Base-by-base conservation (phyloP, 2,888 invertebrate species). In the Tetramorium bicarinatum region DNA sequence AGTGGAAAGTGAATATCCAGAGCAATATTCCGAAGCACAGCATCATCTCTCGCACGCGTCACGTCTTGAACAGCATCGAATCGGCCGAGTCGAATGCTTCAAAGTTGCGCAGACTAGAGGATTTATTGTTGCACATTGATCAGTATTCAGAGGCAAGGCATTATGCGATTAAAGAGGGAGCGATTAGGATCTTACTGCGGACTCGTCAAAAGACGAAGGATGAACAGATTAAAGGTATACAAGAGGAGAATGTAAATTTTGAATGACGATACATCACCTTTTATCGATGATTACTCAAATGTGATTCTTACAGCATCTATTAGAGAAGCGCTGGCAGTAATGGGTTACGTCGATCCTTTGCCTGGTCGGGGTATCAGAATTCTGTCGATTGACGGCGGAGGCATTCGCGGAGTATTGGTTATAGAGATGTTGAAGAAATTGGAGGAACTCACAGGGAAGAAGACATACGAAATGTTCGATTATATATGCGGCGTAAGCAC, bases 331-430 rank as follows among this genome's bases (percentile, higher is more conserved):
- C 94, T 97, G 93, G 96, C 97, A 0, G 94, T 98, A 83, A 94
- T 98, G 88, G 98, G 98, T 0, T 96, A 97, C 93, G 94, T 96
- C 0, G 96, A 96, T 67, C 97, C 97, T 7, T 95, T 97, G 6
- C 96, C 96, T 82, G 96, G 97, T 0, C 95, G 96, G 44, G 98
- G 99, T 0, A 97, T 98, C 67, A 96, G 97, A 92, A 96, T 99
- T 80, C 95, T 99, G 74, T 96, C 98, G 0, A 97, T 99, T 91
- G 99, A 99, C 95, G 99, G 99, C 3, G 99, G 99, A 62, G 99
- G 99, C 69, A 97, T 98, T 85, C 96, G 98, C 85, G 98, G 98
- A n/a, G 96, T 99, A 86, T 96, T 98, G 86, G 97, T 98, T 4
- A 96, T 99, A 85, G 97, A 98, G 95, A 96, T 98, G 94, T 95